A percentile compares a stretch with the other conserved stretches of the same genome.
Conservation (phyloP, 35 echinoderm and acorn worm species). For the Chiridota heheva region DNA sequence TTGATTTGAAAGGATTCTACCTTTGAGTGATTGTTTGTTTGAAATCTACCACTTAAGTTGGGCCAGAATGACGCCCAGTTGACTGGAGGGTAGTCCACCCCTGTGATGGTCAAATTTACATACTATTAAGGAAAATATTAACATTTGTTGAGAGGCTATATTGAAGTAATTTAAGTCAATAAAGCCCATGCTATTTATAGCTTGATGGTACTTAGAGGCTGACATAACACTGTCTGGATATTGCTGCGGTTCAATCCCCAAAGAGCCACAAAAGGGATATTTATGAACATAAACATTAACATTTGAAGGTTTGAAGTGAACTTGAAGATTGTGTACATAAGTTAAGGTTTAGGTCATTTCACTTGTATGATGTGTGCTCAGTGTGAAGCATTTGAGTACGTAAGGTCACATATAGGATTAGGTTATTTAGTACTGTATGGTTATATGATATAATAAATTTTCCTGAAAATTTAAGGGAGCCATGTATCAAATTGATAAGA, state of each 20-base stretch:
- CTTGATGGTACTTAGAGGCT: no score
- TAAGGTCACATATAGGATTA: no score
- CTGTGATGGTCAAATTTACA: background rate
- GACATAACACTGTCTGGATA: no score
- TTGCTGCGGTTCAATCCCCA: no score
- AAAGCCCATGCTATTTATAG: background rate
- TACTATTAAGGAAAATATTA: background rate
- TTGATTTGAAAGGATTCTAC: no score
- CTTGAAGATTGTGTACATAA: background rate
- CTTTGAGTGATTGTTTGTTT: background rate
- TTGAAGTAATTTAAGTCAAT: background rate
- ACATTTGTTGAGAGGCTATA: background rate
- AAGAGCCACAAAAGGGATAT: no score
- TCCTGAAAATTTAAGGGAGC: background rate
- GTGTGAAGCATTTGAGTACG: no score
- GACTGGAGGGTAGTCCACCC: background rate
- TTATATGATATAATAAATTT: background rate
- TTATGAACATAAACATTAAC: background rate
- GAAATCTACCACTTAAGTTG: background rate
- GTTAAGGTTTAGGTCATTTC: no score
- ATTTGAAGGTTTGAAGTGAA: background rate
- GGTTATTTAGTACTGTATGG: no score
- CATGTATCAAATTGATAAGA: background rate
- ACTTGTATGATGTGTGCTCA: no score
- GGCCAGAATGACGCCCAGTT: background rate